phyloP scores from a whole-genome alignment of 2,113 vertebrate species.

The Melanerpes aurifrons region DNA sequence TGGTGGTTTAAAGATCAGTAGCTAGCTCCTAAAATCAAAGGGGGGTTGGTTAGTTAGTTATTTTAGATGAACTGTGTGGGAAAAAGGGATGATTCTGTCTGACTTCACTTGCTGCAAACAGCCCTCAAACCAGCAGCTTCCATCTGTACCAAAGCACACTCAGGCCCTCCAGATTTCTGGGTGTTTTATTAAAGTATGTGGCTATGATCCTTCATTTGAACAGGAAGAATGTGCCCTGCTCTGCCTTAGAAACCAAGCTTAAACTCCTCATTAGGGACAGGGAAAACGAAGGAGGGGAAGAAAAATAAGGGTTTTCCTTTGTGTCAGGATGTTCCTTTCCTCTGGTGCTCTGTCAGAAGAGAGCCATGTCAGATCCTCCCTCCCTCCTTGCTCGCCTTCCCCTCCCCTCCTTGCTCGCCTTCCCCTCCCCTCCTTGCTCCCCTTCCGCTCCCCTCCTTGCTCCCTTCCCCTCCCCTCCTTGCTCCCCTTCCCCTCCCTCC shows the following conservation, averaged over 20 bases:
- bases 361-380: background rate
- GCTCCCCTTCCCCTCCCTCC: background rate
- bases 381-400: background rate
- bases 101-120: background rate
- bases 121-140: background rate
- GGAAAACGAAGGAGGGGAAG: background rate
- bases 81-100: background rate
- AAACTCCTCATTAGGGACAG: background rate
- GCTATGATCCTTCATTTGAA: background rate
- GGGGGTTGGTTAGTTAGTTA: background rate
- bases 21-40: background rate
- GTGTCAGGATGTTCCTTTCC: background rate
- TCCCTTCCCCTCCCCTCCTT: background rate
- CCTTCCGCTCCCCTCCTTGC: background rate
- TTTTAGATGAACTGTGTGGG: background rate
- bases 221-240: fast-evolving
- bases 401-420: background rate
- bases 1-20: background rate
- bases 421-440: background rate
- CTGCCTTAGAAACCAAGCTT: background rate
- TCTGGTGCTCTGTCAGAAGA: background rate
- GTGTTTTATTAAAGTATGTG: background rate
- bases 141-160: background rate
- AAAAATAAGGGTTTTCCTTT: background rate
- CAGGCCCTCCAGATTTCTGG: background rate